Evolutionary conservation across 2,888 invertebrate genomes (phyloP), one percentile per base, ranked within the genome.

Genomic region (Drosophila differens): DNA sequence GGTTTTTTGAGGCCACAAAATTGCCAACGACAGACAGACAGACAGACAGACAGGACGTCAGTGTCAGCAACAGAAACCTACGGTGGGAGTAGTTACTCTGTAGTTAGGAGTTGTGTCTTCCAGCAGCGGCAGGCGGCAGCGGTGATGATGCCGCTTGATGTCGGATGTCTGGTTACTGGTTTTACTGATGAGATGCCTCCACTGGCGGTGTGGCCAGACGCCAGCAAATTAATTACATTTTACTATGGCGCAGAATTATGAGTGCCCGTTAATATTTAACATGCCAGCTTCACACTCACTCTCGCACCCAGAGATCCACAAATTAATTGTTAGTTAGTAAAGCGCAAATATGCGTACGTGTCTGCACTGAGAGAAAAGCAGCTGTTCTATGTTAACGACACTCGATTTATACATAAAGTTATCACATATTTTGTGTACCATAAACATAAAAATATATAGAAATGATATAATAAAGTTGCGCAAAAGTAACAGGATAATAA

Each of bases 201-300:
- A 37, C 57, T 67, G 30, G 66, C 65, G 52, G 58, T 66, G 75
- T 70, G 61, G 82, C 53, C 70, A 61, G 69, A 66, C 81, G 69
- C 59, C 83, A 57, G 79, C 86, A 83, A 90, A 91, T 91, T 87
- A 87, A 87, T 87, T 87, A 89, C 86, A 90, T 90, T 87, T 89
- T 75, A 76, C 84, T 78, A 70, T 70, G 78, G 70, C 74, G 54
- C 68, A 77, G 53, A 67, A 73, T 84, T 82, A 84, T 79, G 79
- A 55, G 70, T 70, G 68, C 76, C 60, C 77, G 75, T 77, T 82
- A 81, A 81, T 79, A 84, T 87, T 84, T 83, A 79, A 78, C 77
- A 82, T 89, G 86, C 83, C 91, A 81, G 55, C 66, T 75, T 69
- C 89, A 74, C 60, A 74, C 62, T n/a, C 55, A 55, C 25, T 25